These are phyloP conservation scores for Steinernema hermaphroditum DNA, from an alignment of 2,888 invertebrate genomes.

Conservation along the genomic window DNA sequence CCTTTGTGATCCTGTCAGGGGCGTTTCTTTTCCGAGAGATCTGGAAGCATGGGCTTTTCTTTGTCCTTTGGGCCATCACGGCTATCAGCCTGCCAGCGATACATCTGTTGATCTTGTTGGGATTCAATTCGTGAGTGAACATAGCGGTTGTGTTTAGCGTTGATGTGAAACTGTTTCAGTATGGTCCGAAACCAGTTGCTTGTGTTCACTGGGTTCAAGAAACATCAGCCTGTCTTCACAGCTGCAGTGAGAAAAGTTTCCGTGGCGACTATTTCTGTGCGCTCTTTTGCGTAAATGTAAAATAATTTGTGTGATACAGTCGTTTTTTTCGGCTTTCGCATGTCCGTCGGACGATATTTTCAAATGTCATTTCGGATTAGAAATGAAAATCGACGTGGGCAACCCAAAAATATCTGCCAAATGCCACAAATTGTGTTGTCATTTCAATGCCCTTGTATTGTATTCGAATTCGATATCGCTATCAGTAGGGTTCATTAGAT, in stretches of 20 bases:
- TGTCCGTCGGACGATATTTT: too few relatives aligned
- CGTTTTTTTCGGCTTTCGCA: background rate
- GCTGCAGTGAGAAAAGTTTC: background rate
- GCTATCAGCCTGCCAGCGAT: background rate
- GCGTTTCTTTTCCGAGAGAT: constrained; percentile 7
- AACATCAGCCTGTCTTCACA: background rate
- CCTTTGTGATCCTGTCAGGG: background rate
- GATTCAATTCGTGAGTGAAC: background rate
- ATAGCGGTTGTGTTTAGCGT: background rate
- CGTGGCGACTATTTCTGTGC: background rate
- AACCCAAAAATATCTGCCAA: background rate
- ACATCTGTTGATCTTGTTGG: background rate
- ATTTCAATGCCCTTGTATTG: background rate
- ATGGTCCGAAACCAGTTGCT: background rate
- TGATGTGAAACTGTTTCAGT: background rate
- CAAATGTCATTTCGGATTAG: too few relatives aligned
- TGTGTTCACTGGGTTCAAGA: background rate
- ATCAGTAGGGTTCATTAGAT: too few relatives aligned
- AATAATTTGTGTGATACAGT: background rate
- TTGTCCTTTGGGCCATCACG: background rate
- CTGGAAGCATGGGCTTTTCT: background rate
- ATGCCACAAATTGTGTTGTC: background rate
- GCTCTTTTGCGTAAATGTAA: background rate
- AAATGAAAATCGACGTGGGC: background rate
- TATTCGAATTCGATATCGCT: background rate